Base-by-base conservation (phyloP, 1,140 invertebrate species). In the Papilio xuthus region DNA sequence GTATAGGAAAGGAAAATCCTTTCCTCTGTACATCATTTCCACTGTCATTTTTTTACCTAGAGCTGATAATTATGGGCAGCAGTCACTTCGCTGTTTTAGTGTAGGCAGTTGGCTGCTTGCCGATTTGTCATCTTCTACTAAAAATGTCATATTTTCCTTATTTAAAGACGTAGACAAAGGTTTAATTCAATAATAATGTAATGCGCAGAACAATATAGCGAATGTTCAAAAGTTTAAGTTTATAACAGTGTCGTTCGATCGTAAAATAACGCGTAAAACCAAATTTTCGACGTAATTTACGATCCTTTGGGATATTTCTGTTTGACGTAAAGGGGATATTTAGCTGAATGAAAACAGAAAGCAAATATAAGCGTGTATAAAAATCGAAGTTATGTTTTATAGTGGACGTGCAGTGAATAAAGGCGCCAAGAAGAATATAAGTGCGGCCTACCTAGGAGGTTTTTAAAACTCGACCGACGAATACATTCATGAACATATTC, bases 381-480 rank as follows among this genome's bases (percentile, higher is more conserved):
- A 91, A 90, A 90, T 91, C 90, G 84, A 84, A 88, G 85, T 89
- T 90, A 92, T 89, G 86, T 90, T 91, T 92, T 92, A 90, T 89
- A 87, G 87, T 86, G 86, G 84, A 90, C 90, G 89, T 89, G 88
- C 81, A 78, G 77, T 71, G 89, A 91, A 92, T 90, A 86, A 84
- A 81, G 80, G 83, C 79, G 80, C 76, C 80, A 82, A 81, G 69
- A 37, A 79, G 37, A 76, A 60, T 63, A 47, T 70, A 79, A 23
- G 79, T 85, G 81, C 89, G 60, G 85, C 72, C 74, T 81, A 76
- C 28, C 78, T 86, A 78, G 9, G 81, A 73, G 80, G 84, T 85
- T 80, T 84, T 83, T 81, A 13, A 13, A 60, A 13, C 20, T 63
- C 56, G 20, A 26, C 56, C 20, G 0, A 60, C 3, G 18, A 53